Percentiles rank a stretch among this genome's conserved stretches.
These are phyloP conservation scores for Volucella bombylans DNA, from an alignment of 2,888 invertebrate species.

Conservation along the genomic window DNA sequence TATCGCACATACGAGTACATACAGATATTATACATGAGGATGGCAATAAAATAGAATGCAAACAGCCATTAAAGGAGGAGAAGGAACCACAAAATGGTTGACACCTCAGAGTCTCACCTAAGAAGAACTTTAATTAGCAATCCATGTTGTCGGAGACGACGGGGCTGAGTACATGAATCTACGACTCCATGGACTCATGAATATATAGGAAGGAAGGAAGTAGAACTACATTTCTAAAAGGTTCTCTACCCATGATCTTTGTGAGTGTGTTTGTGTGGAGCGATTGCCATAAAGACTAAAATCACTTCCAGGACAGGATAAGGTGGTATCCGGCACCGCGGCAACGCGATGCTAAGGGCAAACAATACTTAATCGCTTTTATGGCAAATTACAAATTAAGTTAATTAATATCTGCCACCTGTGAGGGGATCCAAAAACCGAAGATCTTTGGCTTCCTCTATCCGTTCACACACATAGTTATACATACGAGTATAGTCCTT, in stretches of 20 bases:
- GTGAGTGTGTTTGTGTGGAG: conserved; percentile 3
- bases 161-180: conserved; percentile 29
- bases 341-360: not conserved
- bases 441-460: not conserved
- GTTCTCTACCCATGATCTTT: conserved; percentile 17
- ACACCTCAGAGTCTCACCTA: conserved; percentile 50
- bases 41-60: conserved; percentile 43
- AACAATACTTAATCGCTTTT: conserved; percentile 61
- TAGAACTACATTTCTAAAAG: conserved; percentile 6
- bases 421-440: conserved; percentile 19
- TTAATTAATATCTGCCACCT: conserved; percentile 68
- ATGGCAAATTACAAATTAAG: conserved; percentile 72
- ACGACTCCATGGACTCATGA: no score
- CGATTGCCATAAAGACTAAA: conserved; percentile 25
- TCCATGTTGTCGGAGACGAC: conserved; percentile 53
- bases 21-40: not conserved
- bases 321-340: conserved; percentile 5
- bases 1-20: not conserved
- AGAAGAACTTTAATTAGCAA: conserved; percentile 68
- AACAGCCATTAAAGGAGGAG: conserved; percentile 53
- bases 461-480: no score
- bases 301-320: conserved; percentile 41
- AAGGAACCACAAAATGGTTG: conserved; percentile 53
- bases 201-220: no score
- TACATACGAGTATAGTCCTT: no score